Conservation (phyloP, 2,113 vertebrate species). For the Neopipo cinnamomea region DNA sequence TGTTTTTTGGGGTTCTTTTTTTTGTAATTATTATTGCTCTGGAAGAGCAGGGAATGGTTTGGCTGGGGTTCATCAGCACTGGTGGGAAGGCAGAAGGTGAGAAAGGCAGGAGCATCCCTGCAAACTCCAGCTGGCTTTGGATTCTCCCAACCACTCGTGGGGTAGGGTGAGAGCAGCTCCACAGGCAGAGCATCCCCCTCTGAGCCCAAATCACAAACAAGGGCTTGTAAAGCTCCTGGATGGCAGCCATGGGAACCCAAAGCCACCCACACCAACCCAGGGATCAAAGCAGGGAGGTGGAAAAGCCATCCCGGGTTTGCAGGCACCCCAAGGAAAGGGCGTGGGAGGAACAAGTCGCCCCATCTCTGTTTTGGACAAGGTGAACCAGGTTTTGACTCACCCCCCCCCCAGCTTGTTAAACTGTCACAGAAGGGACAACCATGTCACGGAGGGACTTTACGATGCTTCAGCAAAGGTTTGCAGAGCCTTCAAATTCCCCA, state of each 20-base stretch:
- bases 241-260: neutral
- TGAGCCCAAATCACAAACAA: neutral
- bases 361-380: fast-evolving
- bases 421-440: neutral
- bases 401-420: neutral
- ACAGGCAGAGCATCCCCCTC: neutral
- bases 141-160: neutral
- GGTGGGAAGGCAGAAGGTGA: neutral
- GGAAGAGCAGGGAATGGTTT: neutral
- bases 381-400: neutral
- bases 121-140: neutral
- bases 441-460: neutral
- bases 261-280: neutral
- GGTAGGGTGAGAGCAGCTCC: neutral
- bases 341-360: fast-evolving
- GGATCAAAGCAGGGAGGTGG: neutral
- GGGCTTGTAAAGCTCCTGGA: neutral
- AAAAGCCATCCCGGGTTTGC: neutral
- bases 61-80: fast-evolving
- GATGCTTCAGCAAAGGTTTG: neutral
- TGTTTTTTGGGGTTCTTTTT: too few relatives aligned
- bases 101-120: neutral
- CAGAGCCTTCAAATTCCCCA: neutral
- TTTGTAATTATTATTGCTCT: neutral
- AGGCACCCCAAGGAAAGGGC: neutral